Percentiles rank a stretch among this genome's conserved stretches.
These are phyloP conservation scores for Polyommatus icarus DNA, from an alignment of 2,888 invertebrate species.

Conservation along the genomic window DNA sequence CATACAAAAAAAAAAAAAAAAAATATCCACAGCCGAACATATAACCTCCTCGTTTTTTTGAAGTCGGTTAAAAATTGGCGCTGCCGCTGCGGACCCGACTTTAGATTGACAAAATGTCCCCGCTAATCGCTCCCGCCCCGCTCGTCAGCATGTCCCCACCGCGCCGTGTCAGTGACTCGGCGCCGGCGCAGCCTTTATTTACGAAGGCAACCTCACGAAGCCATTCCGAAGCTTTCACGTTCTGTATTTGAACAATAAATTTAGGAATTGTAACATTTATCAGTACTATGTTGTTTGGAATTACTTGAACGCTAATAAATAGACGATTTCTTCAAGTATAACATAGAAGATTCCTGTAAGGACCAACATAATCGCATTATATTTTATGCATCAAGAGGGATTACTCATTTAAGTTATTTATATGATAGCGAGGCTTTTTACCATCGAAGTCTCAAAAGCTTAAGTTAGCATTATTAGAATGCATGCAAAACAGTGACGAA, in stretches of 20 bases:
- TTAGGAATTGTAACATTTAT: conserved; percentile 36
- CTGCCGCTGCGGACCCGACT: no score
- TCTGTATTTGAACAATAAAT: conserved; percentile 40
- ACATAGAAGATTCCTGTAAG: no score
- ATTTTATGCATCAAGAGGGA: neutral
- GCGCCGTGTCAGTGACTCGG: conserved; percentile 65
- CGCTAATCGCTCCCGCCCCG: conserved; percentile 36
- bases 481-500: no score
- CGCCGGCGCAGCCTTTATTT: conserved; percentile 64
- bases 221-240: conserved; percentile 37
- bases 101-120: neutral
- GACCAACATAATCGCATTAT: no score
- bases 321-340: neutral
- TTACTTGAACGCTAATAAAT: neutral
- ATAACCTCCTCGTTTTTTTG: no score
- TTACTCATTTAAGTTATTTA: neutral
- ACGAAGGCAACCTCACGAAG: conserved; percentile 53
- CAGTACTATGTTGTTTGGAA: conserved; percentile 25
- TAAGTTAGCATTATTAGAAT: neutral
- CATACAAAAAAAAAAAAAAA: no score
- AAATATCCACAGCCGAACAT: no score
- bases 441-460: neutral
- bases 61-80: no score
- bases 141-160: conserved; percentile 35
- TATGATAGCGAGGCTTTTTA: neutral